These are phyloP conservation scores for Ceratosolen solmsi DNA, from an alignment of 1,140 invertebrate species.

Conservation along the genomic window DNA sequence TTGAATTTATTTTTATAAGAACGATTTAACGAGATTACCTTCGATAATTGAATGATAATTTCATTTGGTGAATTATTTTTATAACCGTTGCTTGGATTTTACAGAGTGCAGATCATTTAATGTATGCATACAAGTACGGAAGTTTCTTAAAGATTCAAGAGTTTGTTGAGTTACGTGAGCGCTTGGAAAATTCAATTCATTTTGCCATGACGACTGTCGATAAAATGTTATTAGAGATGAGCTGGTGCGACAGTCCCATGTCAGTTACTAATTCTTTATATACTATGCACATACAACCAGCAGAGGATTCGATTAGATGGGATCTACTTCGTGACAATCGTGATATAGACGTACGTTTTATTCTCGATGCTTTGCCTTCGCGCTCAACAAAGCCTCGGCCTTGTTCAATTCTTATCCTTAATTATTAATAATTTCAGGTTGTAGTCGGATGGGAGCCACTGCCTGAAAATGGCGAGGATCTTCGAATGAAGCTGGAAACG, in stretches of 20 bases:
- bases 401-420: neutral
- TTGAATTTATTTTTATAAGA: neutral
- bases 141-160: slow-evolving; percentile 94
- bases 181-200: slow-evolving; percentile 88
- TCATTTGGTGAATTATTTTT: slow-evolving; percentile 53
- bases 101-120: slow-evolving; percentile 92
- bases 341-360: slow-evolving; percentile 71
- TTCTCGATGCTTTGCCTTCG: neutral
- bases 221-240: slow-evolving; percentile 84
- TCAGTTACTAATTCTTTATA: slow-evolving; percentile 62
- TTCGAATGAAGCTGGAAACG: slow-evolving; percentile 66
- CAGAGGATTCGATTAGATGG: slow-evolving; percentile 74
- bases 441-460: slow-evolving; percentile 69
- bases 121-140: slow-evolving; percentile 93
- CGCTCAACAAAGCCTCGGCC: slow-evolving; percentile 4
- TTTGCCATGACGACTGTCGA: slow-evolving; percentile 84
- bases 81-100: slow-evolving; percentile 56
- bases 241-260: slow-evolving; percentile 71
- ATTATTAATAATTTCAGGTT: slow-evolving; percentile 59
- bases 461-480: slow-evolving; percentile 56
- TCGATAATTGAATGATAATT: slow-evolving; percentile 41
- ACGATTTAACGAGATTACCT: neutral
- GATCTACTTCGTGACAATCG: slow-evolving; percentile 76
- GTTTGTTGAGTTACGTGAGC: slow-evolving; percentile 88
- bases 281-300: slow-evolving; percentile 76